Evolutionary conservation across 2,888 invertebrate genomes (phyloP).

Genomic region (Tridacna crocea): DNA sequence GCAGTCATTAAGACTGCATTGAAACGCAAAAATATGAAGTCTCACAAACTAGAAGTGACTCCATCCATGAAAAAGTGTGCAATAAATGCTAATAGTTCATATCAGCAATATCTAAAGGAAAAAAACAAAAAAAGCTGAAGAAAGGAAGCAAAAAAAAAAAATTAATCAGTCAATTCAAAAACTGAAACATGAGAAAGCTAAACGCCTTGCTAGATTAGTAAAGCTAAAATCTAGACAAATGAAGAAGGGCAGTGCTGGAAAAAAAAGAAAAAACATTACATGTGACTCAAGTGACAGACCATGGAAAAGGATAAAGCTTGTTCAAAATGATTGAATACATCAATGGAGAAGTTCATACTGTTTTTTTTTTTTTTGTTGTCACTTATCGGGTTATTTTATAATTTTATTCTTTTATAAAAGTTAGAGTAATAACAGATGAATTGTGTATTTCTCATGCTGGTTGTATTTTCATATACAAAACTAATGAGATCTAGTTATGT

Average conservation of each 20-base stretch:
- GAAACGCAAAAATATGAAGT: constrained; percentile 5
- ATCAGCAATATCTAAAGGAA: constrained; percentile 3
- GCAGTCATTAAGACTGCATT: constrained; percentile 25
- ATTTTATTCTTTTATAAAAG: no score
- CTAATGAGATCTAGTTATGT: no score
- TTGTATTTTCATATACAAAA: no score
- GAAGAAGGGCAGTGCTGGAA: neutral
- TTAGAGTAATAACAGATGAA: no score
- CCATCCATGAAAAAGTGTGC: constrained; percentile 23
- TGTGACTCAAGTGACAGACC: no score
- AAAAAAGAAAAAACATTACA: no score
- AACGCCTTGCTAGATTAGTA: constrained; percentile 14
- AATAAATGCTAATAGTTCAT: constrained; percentile 20
- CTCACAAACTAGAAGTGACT: neutral
- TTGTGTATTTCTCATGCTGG: no score
- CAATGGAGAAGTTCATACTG: no score
- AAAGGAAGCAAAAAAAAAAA: constrained; percentile 22
- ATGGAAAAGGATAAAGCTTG: no score
- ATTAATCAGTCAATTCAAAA: constrained; percentile 7
- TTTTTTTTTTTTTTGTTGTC: no score
- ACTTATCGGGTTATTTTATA: no score
- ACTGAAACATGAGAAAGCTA: constrained; percentile 30
- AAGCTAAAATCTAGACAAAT: neutral
- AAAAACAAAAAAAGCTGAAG: constrained; percentile 19
- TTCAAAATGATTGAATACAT: no score